Evolutionary conservation across 2,888 invertebrate species (phyloP), one percentile per base, ranked within the genome.

Genomic region (Hyles lineata): DNA sequence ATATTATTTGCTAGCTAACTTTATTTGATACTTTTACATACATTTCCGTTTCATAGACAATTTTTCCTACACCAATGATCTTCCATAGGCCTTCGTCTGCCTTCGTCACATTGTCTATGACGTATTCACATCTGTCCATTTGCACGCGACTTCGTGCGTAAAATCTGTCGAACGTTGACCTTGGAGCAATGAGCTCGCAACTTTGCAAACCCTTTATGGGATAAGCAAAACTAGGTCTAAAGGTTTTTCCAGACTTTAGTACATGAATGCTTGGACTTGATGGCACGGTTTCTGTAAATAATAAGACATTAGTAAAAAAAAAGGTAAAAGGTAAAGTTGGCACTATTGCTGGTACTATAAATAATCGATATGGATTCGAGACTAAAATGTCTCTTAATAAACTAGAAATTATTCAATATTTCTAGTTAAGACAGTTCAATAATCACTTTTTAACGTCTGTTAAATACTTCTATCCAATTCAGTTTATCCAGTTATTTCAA

Each of bases 51-150:
- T 80, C 76, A 25, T 90, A 91, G 0, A 90, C 84, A 5, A 93
- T 89, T 29, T 77, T 85, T 0, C 92, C 93, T 0, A 93, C 86
- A 0, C 85, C 94, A 0, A 84, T 77, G 3, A 94, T 87, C 2
- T n/a, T 81, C 93, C 93, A 94, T 0, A 73, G 0, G 0, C 93
- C 94, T 11, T 77, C 76, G 61, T 94, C 93, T 0, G 76, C 63
- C 21, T 60, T 74, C 0, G 89, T 91, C 0, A 93, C 75, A 73
- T 93, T 91, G 0, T 80, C 81, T 8, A 94, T 74, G 0, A 80
- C 72, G 63, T 86, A 94, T 0, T 85, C 87, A 74, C 94, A 94
- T 8, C 73, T 80, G 15, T 81, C 79, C 70, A 81, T 74, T 5
- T 88, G 76, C 25, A 82, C 74, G 7, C 72, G 72, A 9, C 76